phyloP scores from a whole-genome alignment of 1,140 invertebrate genomes.

The Agrilus planipennis region DNA sequence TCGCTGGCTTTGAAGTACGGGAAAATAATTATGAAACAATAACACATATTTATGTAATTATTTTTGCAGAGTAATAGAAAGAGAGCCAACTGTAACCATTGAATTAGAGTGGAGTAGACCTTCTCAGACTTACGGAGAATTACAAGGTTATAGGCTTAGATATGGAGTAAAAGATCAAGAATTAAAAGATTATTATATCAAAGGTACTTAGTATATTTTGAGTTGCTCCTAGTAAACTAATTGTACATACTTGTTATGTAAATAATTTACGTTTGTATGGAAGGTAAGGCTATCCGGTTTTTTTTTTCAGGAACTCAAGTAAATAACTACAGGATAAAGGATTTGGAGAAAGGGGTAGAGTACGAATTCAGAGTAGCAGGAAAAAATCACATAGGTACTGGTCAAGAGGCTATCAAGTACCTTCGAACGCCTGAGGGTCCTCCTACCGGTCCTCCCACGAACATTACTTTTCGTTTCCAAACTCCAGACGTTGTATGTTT shows the following conservation, averaged over 20 bases:
- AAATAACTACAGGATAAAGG: constrained; percentile 47
- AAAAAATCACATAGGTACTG: constrained; percentile 82
- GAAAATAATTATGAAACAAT: neutral
- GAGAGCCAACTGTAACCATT: constrained; percentile 72
- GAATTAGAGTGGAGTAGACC: constrained; percentile 87
- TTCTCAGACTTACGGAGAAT: constrained; percentile 72
- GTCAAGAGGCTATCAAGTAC: constrained; percentile 81
- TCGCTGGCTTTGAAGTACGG: constrained; percentile 71
- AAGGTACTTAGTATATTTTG: constrained; percentile 31
- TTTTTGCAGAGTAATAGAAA: constrained; percentile 55
- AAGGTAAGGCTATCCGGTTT: neutral
- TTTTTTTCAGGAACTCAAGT: constrained; percentile 40
- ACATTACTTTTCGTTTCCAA: constrained; percentile 76
- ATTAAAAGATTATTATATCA: constrained; percentile 55
- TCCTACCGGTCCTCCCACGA: constrained; percentile 70
- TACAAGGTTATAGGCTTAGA: constrained; percentile 73
- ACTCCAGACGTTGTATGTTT: constrained; percentile 85
- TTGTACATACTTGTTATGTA: no score
- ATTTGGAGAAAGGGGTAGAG: constrained; percentile 77
- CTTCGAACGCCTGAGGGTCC: constrained; percentile 85
- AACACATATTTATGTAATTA: neutral
- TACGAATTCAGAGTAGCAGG: constrained; percentile 93
- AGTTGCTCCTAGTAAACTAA: no score
- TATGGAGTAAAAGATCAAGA: constrained; percentile 78
- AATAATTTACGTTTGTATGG: no score